Conservation (phyloP, 2,113 vertebrate genomes). For the Geococcyx californianus region DNA sequence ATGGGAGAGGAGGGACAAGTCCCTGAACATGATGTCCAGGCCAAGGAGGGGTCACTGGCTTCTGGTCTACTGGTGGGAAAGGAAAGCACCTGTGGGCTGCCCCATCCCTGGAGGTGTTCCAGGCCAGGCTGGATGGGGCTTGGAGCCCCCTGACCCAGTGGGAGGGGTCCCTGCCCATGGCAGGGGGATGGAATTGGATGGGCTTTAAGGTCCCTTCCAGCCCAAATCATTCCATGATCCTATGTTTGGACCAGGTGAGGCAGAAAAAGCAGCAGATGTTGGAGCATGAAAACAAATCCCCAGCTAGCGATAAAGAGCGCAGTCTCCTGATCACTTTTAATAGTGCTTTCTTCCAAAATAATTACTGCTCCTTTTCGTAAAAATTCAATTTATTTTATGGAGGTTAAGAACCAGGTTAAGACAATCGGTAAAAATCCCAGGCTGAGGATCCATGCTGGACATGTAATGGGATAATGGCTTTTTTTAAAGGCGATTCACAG, state of each 20-base stretch:
- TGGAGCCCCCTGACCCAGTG: too few relatives aligned
- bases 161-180: too few relatives aligned
- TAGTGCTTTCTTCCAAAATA: slow-evolving; percentile 8
- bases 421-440: slow-evolving; percentile 30
- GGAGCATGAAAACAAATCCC: not conserved
- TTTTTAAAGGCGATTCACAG: not conserved
- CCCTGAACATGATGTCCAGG: not conserved
- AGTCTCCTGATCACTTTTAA: not conserved
- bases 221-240: too few relatives aligned
- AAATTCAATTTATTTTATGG: slow-evolving; percentile 37
- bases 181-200: too few relatives aligned
- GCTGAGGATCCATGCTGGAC: slow-evolving; percentile 18
- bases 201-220: too few relatives aligned
- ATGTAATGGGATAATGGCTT: slow-evolving; percentile 24
- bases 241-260: not conserved
- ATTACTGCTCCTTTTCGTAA: slow-evolving; percentile 26
- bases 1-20: not conserved
- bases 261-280: slow-evolving; percentile 3
- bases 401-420: slow-evolving; percentile 15
- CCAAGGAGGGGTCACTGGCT: not conserved
- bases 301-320: not conserved
- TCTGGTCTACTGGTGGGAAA: not conserved
- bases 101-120: too few relatives aligned
- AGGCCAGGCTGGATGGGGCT: too few relatives aligned
- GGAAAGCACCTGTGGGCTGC: not conserved